Conservation (phyloP, 2,797 vertebrate species). For the Trachops cirrhosus region DNA sequence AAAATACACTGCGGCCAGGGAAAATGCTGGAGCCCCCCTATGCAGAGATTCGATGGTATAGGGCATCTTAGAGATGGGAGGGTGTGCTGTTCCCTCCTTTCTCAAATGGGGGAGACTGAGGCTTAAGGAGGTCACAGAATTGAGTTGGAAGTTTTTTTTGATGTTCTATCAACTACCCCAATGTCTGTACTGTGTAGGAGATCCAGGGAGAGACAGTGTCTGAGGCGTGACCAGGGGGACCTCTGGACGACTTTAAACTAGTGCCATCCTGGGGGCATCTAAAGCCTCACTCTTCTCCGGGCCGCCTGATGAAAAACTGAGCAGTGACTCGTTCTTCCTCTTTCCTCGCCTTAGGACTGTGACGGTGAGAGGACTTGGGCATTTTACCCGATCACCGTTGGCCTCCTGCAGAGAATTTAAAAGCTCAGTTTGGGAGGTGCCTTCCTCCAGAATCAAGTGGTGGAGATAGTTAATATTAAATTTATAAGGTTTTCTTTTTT, state of each 20-base stretch:
- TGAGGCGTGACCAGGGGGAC: not conserved
- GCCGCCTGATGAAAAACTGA: not conserved
- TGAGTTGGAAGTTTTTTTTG: not conserved
- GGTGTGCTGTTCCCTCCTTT: not conserved
- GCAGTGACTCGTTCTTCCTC: not conserved
- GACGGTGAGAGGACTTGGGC: slow-evolving; percentile 32
- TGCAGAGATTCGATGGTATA: not conserved
- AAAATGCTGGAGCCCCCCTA: not conserved
- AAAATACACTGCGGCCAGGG: not conserved
- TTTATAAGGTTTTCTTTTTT: not conserved
- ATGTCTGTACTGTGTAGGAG: not conserved
- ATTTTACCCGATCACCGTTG: slow-evolving; percentile 31
- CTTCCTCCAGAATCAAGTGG: slow-evolving; percentile 26
- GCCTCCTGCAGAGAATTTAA: not conserved
- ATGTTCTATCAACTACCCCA: not conserved
- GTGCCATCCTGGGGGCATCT: not conserved
- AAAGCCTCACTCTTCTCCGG: not conserved
- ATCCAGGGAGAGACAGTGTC: not conserved
- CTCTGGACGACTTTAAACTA: not conserved
- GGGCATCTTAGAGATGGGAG: not conserved
- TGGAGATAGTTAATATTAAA: not conserved
- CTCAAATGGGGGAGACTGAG: slow-evolving; percentile 19
- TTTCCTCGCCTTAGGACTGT: not conserved
- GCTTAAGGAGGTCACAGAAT: not conserved
- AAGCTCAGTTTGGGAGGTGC: not conserved